phyloP scores from a whole-genome alignment of 2,888 invertebrate species.

The Norana najaformis region DNA sequence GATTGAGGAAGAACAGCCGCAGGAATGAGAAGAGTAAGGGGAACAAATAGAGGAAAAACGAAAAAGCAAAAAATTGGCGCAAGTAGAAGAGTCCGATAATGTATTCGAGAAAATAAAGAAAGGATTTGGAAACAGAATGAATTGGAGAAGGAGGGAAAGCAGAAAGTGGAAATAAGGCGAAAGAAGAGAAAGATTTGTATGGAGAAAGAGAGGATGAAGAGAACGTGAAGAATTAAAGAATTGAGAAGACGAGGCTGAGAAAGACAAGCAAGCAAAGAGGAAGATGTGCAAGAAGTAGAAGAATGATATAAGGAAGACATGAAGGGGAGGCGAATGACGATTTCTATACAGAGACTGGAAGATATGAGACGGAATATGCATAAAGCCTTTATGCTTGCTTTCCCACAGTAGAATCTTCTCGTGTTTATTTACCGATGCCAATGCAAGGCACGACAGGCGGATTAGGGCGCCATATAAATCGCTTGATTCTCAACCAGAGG shows the following conservation, averaged over 20 bases:
- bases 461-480: slow-evolving; percentile 7
- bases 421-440: background rate
- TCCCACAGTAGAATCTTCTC: background rate
- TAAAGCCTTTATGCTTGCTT: background rate
- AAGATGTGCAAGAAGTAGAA: background rate
- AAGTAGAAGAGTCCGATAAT: background rate
- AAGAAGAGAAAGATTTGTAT: background rate
- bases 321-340: background rate
- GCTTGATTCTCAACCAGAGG: background rate
- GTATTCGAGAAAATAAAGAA: background rate
- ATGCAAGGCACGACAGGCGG: slow-evolving; percentile 1
- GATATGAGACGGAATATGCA: slow-evolving; percentile 4
- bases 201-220: background rate
- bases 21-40: no score
- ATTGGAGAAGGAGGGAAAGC: background rate
- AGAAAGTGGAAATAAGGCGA: background rate
- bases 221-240: background rate
- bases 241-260: background rate
- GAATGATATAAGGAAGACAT: background rate
- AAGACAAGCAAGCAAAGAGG: background rate
- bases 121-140: background rate
- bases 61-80: background rate
- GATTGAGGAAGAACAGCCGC: no score
- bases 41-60: background rate
- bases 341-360: background rate